Evolutionary conservation across 2,113 vertebrate species (phyloP), one percentile per base, ranked within the genome.

Genomic region (Rafetus swinhoei): DNA sequence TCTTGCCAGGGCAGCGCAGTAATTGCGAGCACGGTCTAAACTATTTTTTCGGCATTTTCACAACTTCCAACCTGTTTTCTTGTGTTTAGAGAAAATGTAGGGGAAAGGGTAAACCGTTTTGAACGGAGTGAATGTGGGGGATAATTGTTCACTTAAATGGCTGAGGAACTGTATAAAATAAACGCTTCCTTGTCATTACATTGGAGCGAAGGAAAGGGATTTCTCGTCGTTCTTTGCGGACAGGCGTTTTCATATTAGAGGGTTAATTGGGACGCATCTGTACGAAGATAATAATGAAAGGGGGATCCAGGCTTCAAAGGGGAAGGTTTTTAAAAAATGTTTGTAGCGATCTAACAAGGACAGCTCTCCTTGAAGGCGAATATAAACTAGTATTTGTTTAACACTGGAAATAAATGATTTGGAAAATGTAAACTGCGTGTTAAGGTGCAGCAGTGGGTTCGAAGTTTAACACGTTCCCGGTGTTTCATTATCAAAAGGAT

Each of bases 211-310:
- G 53, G 35, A 76, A 52, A 4, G 45, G 35, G 55, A 90, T 72
- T 80, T 77, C 45, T 6, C 6, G 8, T 2, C 62, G 5, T 15
- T 79, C 62, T 93, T 87, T 59, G 84, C 27, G 74, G 16, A 15
- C 45, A 81, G 56, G 56, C 22, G 21, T 86, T 89, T 89, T 60
- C 83, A 82, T 89, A 86, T 59, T 16, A 83, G 79, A 89, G 55
- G 77, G 53, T 89, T 93, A 93, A 92, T 60, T 87, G 92, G 27
- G 29, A 45, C 82, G 86, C 60, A 11, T n/a, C 87, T 53, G 74
- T 12, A 50, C 22, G 3, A 12, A 7, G 56, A 54, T 65, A 62
- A 83, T 1, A 82, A 93, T n/a, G 54, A 15, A 89, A 91, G 60
- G 9, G 50, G 65, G 87, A 89, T 3, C 18, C 21, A 74, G 84